A percentile compares a stretch with the other conserved stretches of the same genome.
phyloP scores from a whole-genome alignment of 2,113 vertebrate genomes.

The Zapus hudsonius region DNA sequence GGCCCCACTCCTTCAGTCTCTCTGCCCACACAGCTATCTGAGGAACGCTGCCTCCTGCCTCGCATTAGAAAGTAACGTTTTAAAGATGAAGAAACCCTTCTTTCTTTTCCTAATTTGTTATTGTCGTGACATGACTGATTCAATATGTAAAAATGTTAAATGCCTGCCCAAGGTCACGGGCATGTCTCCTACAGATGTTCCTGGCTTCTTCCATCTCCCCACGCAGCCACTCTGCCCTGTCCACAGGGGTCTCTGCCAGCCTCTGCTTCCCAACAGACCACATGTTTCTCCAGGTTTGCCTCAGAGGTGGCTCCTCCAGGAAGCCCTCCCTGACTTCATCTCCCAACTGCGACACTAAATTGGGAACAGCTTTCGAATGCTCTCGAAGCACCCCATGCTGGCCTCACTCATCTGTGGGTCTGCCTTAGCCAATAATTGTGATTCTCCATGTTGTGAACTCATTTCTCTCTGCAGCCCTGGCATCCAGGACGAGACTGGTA shows the following conservation, averaged over 20 bases:
- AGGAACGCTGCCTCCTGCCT: neutral
- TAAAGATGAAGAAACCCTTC: conserved; percentile 67
- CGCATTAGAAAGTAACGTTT: conserved; percentile 27
- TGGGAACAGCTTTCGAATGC: neutral
- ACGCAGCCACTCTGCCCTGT: too few species aligned
- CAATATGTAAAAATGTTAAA: conserved; percentile 38
- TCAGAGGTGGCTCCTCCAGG: conserved; percentile 25
- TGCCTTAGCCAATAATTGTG: neutral
- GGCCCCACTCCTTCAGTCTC: neutral
- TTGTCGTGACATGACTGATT: conserved; percentile 35
- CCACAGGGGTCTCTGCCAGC: neutral
- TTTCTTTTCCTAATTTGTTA: conserved; percentile 58
- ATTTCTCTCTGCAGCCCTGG: neutral
- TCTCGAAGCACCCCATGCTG: neutral
- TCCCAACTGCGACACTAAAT: neutral
- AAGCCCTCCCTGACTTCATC: neutral
- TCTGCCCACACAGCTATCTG: conserved; percentile 55
- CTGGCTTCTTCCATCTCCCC: neutral
- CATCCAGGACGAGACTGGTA: neutral
- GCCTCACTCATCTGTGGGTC: neutral
- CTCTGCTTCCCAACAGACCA: neutral
- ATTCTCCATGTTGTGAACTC: neutral
- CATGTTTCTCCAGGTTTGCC: neutral
- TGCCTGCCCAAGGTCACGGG: neutral
- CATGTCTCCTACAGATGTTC: neutral